Base-by-base conservation (phyloP, 2,113 vertebrate species). In the Pipa parva region DNA sequence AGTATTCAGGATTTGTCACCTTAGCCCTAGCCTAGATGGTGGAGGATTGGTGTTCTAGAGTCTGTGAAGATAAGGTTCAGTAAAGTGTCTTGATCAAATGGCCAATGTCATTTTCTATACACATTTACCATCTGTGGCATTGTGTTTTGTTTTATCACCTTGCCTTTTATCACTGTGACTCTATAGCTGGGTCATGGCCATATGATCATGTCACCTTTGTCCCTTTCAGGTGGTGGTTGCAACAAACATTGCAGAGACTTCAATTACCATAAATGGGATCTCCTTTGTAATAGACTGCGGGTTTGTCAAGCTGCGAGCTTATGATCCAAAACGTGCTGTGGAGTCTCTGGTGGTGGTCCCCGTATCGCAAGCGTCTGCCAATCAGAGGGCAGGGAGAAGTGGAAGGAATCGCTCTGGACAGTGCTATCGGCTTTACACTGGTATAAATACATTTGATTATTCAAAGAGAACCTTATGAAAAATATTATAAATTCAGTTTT, bases 201-300 rank as follows among this genome's bases (percentile, higher is more conserved):
- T n/a, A n/a, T n/a, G n/a, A n/a, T n/a, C 7, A 42, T n/a, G 59
- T 45, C 60, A 11, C 0, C 26, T 59, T 48, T 66, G 21, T 61
- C 25, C 0, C 21, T 72, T 4, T 6, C 77, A 99, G 97, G 91
- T 99, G 75, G 90, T 99, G 15, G 93, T 99, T 2, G 96, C 95
- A 27, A 99, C 97, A n/a, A 99, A 99, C 67, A 89, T 99, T 21
- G 97, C 97, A 0, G 97, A 99, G 85, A 96, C 97, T 1, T 99
- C 97, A 64, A 93, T 99, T 75, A 99, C 97, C 0, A 92, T 99
- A 24, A 95, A 92, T 0, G 93, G 97, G 2, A 73, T 99, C 0
- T 76, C 91, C 0, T 98, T 93, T 1, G 94, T 99, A 49, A 94
- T 99, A 1, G 96, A 98, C 77, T 99, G 96, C 56, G 96, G 96